A percentile compares a stretch with the other conserved stretches of the same genome.
These are phyloP conservation scores for Brachymystax lenok DNA, from an alignment of 2,797 vertebrate species.

Conservation along the genomic window DNA sequence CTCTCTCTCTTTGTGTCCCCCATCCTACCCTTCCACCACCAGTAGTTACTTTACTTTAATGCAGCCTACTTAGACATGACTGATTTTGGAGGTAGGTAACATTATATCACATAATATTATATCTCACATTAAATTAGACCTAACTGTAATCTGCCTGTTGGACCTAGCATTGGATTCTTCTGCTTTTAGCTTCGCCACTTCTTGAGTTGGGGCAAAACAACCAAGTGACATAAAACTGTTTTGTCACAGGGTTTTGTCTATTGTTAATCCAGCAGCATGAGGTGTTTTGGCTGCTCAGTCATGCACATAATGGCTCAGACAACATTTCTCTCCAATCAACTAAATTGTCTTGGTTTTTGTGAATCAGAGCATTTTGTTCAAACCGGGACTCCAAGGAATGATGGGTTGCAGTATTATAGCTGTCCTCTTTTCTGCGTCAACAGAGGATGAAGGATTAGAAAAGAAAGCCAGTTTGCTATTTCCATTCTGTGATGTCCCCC, in stretches of 20 bases:
- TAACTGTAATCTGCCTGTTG: neutral
- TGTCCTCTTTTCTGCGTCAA: no score
- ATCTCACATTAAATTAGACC: neutral
- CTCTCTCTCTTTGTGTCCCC: neutral
- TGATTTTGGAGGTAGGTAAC: neutral
- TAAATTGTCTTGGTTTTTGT: constrained; percentile 11
- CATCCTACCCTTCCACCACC: neutral
- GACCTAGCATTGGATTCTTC: neutral
- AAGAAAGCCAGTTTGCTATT: neutral
- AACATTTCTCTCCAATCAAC: constrained; percentile 9
- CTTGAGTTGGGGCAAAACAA: constrained; percentile 21
- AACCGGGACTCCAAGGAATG: no score
- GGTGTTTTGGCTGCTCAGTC: constrained; percentile 23
- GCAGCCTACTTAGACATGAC: neutral
- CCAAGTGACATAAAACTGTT: constrained; percentile 32
- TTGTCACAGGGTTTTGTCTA: constrained; percentile 34
- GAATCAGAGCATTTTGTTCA: neutral
- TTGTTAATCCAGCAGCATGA: constrained; percentile 36
- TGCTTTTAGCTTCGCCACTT: constrained; percentile 10
- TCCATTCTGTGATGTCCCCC: constrained; percentile 12
- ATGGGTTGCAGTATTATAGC: no score
- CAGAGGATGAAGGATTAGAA: neutral
- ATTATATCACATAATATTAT: neutral
- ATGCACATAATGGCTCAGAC: constrained; percentile 30
- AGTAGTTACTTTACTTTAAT: neutral